These are phyloP conservation scores for Condylura cristata DNA, from an alignment of 2,113 vertebrate genomes.

Conservation along the genomic window DNA sequence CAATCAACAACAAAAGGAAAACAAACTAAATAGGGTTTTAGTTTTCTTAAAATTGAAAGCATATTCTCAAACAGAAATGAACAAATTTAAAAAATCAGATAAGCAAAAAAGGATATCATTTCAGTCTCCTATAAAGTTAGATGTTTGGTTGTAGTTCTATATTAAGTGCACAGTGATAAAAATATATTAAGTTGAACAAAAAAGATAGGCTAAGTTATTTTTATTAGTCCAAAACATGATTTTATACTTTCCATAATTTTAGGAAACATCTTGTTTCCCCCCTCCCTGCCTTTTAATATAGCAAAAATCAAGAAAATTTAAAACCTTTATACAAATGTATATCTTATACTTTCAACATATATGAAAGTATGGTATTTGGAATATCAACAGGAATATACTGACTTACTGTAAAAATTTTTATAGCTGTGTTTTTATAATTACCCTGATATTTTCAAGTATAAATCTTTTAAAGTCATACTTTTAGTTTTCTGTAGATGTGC, in stretches of 20 bases:
- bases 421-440: neutral
- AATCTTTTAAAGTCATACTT: neutral
- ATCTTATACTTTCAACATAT: neutral
- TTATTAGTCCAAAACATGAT: conserved; percentile 2
- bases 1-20: neutral
- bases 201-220: neutral
- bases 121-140: neutral
- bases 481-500: neutral
- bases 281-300: neutral
- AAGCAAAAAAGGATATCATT: neutral
- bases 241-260: neutral
- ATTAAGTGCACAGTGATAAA: neutral
- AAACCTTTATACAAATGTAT: conserved; percentile 12
- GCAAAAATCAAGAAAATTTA: neutral
- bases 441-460: neutral
- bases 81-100: conserved; percentile 4
- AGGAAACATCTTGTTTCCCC: neutral
- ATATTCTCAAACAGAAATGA: conserved; percentile 27
- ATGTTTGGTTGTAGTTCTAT: neutral
- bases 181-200: neutral
- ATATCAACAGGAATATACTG: neutral
- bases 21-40: neutral
- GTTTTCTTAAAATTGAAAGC: neutral
- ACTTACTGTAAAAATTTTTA: too few species aligned
- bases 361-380: neutral